Conservation (phyloP, 1,140 invertebrate species). For the Hydropsyche tenuis region DNA sequence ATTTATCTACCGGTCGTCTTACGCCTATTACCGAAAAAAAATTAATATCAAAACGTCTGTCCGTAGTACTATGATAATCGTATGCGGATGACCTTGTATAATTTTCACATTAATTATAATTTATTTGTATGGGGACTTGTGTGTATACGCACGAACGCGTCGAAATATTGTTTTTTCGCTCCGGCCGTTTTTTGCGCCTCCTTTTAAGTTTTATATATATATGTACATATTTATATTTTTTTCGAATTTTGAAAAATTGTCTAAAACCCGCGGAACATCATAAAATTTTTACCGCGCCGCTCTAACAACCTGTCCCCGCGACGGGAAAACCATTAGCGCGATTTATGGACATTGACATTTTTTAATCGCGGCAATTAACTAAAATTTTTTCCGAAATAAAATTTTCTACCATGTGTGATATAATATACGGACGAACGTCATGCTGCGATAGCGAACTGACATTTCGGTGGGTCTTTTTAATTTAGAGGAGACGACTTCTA, state of each 20-base stretch:
- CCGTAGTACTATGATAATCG: not conserved
- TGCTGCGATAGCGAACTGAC: conserved; percentile 29
- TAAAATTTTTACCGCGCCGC: conserved; percentile 16
- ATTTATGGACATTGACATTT: conserved; percentile 37
- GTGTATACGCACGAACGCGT: not conserved
- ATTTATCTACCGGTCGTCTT: no score
- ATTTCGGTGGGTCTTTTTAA: conserved; percentile 8
- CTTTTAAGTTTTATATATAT: no score
- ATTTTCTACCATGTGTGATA: not conserved
- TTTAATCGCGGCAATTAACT: conserved; percentile 39
- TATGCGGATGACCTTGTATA: conserved; percentile 28
- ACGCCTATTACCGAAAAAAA: no score
- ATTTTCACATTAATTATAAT: conserved; percentile 25
- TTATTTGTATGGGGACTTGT: conserved; percentile 12
- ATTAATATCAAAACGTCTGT: no score
- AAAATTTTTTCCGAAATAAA: conserved; percentile 17
- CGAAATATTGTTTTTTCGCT: not conserved
- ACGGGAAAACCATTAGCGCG: conserved; percentile 18
- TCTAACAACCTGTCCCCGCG: conserved; percentile 13
- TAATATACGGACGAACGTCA: conserved; percentile 2
- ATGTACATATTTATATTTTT: not conserved
- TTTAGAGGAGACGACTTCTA: not conserved
- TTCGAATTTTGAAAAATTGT: not conserved
- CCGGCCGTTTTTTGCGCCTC: not conserved
- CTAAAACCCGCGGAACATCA: conserved; percentile 11